Evolutionary conservation across 2,888 invertebrate species (phyloP).

Genomic region (Meghimatium bilineatum): DNA sequence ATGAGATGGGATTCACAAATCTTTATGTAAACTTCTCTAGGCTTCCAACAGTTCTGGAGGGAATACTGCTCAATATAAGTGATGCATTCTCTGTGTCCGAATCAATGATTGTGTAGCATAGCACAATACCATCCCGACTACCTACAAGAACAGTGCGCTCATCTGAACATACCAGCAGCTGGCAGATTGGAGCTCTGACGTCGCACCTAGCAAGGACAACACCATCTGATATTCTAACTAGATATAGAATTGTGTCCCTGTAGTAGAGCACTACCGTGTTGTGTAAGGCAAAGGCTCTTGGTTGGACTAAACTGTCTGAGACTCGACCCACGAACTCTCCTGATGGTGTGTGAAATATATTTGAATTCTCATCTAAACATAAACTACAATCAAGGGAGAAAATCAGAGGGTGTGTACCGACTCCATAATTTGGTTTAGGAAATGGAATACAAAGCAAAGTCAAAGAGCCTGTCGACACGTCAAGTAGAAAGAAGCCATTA

Average conservation of each 20-base stretch:
- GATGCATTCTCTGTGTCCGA: constrained; percentile 55
- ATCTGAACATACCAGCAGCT: constrained; percentile 67
- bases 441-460: constrained; percentile 70
- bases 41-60: constrained; percentile 54
- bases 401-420: constrained; percentile 52
- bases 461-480: constrained; percentile 68
- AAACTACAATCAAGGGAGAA: constrained; percentile 68
- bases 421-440: constrained; percentile 57
- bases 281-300: constrained; percentile 63
- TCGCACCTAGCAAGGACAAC: constrained; percentile 65
- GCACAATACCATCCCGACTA: constrained; percentile 72
- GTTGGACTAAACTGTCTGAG: constrained; percentile 60
- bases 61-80: constrained; percentile 50
- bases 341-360: constrained; percentile 66
- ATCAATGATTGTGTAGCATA: constrained; percentile 72
- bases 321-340: constrained; percentile 62
- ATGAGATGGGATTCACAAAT: too few relatives aligned
- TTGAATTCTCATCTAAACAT: constrained; percentile 70
- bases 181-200: constrained; percentile 69
- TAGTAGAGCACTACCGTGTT: constrained; percentile 67
- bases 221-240: constrained; percentile 64
- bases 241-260: constrained; percentile 59
- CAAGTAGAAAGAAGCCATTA: constrained; percentile 57
- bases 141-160: constrained; percentile 73
- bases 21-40: neutral